phyloP scores from a whole-genome alignment of 2,888 invertebrate genomes.

The Labia minor region DNA sequence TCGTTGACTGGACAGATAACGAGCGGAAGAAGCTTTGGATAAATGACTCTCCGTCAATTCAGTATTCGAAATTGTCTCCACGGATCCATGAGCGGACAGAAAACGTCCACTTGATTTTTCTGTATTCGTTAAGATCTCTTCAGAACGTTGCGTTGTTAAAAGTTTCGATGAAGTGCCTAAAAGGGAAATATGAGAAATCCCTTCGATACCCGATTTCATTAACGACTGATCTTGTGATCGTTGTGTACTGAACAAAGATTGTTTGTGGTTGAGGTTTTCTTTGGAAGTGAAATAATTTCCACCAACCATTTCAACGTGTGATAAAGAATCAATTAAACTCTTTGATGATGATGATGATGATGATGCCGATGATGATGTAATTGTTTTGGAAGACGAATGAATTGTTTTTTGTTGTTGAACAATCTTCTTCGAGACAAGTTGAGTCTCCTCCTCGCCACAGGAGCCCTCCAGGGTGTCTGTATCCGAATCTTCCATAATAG shows the following conservation, averaged over 20 bases:
- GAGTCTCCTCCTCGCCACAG: neutral
- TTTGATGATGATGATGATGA: no score
- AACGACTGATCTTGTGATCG: neutral
- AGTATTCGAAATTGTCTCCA: no score
- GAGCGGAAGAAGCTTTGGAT: neutral
- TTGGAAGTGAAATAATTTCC: neutral
- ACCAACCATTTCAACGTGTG: neutral
- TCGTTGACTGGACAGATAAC: neutral
- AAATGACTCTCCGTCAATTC: neutral
- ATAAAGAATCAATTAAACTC: no score
- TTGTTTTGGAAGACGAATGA: neutral
- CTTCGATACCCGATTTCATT: neutral
- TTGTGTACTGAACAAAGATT: neutral
- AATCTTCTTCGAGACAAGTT: neutral
- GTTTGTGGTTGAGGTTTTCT: neutral
- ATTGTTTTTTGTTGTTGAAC: no score
- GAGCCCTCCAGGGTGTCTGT: neutral
- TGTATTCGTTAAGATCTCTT: neutral
- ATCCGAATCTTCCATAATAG: neutral
- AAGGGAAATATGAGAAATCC: neutral
- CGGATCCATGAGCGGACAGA: no score
- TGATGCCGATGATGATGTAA: neutral
- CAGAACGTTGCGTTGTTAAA: neutral
- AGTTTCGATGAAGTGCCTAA: neutral
- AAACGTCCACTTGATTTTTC: neutral